Percentiles rank a stretch among this genome's conserved stretches.
These are phyloP conservation scores for Cephus rjabovi DNA, from an alignment of 2,888 invertebrate species.

Conservation along the genomic window DNA sequence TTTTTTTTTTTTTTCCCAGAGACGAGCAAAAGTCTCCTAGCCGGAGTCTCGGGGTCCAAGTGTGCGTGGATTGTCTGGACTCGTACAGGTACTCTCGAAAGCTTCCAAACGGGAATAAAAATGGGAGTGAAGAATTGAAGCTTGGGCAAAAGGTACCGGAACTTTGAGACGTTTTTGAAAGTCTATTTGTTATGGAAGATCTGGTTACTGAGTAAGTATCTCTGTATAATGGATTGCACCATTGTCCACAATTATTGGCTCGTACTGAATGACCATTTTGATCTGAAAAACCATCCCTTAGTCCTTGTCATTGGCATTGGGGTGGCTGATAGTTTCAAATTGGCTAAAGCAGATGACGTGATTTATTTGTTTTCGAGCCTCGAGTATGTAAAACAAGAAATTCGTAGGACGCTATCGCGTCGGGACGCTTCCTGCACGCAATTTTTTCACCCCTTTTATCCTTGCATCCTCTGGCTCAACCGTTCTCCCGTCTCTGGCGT, in stretches of 20 bases:
- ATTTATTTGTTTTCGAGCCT: too few species aligned
- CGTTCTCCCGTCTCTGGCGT: too few species aligned
- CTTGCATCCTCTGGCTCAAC: too few species aligned
- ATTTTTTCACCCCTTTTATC: too few species aligned
- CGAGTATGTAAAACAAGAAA: too few species aligned
- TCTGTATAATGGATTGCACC: constrained; percentile 41
- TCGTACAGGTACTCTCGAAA: constrained; percentile 18
- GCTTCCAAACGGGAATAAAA: constrained; percentile 33
- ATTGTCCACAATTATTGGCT: constrained; percentile 27
- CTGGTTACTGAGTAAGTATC: not conserved
- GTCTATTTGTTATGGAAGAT: not conserved
- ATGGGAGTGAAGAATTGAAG: constrained; percentile 17
- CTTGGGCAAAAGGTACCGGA: constrained; percentile 25
- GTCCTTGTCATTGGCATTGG: too few species aligned
- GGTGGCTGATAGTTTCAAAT: too few species aligned
- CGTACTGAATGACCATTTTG: too few species aligned
- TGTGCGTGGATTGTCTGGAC: constrained; percentile 28
- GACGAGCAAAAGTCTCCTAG: constrained; percentile 11
- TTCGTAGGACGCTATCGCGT: too few species aligned
- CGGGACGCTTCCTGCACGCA: too few species aligned
- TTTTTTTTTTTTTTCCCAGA: constrained; percentile 33
- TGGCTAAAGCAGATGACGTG: too few species aligned
- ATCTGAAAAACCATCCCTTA: too few species aligned
- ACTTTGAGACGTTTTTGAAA: not conserved
- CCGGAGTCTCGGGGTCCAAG: constrained; percentile 20